Evolutionary conservation across 2,888 invertebrate genomes (phyloP), one percentile per base, ranked within the genome.

Genomic region (Pristionchus arcanus): DNA sequence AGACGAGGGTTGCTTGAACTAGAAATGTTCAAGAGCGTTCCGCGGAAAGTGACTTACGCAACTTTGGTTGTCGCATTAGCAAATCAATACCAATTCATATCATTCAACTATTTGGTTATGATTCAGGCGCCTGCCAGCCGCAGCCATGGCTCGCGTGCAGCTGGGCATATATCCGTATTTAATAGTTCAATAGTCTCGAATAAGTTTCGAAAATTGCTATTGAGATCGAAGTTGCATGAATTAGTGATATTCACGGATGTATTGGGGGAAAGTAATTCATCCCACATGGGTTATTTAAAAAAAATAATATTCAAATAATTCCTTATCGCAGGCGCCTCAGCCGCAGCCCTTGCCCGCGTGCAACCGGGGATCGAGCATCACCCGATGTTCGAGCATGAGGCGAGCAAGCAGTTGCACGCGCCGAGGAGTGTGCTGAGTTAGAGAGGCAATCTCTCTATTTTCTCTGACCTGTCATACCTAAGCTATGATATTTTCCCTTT

Each of bases 321-420:
- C 55, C 15, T 55, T 9, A 9, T 55, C 55, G 42, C 77, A 77
- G 77, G 34, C 16, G 77, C 42, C 13, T 37, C 77, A 1, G 42
- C 42, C 13, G 49, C 37, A 3, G 25, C 42, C 25, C 42, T 34
- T 5, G 42, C 42, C 11, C 34, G 21, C 11, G 59, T 59, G 59
- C 59, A 59, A 5, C 42, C 42, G 1, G 19, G 19, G 49, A 77
- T 77, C 42, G 84, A 84, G 55, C 84, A 84, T 31, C 28, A 55
- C 13, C 84, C 84, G 25, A 19, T 31, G 15, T 84, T 84, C 31
- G 55, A 84, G 19, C 16, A 55, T 21, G 84, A 84, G 21, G 84
- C 84, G 4, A 28, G 53, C 84, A 84, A 34, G 34, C 84, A 84
- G 19, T 49, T 84, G 16, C 84, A 84, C 55, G 84, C 84, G 0